These are phyloP conservation scores for Drosophila infuscata DNA, from an alignment of 2,888 invertebrate species.

Conservation along the genomic window DNA sequence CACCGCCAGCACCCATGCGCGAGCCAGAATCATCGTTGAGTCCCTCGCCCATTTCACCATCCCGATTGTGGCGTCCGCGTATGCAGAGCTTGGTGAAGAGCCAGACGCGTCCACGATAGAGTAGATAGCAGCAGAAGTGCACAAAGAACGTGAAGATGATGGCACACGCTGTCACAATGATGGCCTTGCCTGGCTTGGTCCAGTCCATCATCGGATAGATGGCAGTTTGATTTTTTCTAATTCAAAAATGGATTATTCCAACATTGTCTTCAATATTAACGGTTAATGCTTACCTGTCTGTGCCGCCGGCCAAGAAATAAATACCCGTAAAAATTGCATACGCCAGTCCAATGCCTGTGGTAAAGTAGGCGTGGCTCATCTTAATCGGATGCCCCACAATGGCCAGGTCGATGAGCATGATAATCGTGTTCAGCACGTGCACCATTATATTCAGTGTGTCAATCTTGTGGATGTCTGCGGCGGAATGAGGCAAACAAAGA, in stretches of 20 bases:
- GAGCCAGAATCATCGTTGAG: slow-evolving; percentile 83
- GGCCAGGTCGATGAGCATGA: slow-evolving; percentile 90
- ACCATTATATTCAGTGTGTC: slow-evolving; percentile 85
- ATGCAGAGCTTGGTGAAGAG: slow-evolving; percentile 85
- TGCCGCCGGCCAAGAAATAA: slow-evolving; percentile 90
- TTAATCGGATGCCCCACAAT: slow-evolving; percentile 90
- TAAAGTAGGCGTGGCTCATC: slow-evolving; percentile 86
- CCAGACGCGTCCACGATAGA: slow-evolving; percentile 86
- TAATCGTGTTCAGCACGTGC: slow-evolving; percentile 88
- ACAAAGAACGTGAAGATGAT: slow-evolving; percentile 87
- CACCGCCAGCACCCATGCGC: slow-evolving; percentile 80
- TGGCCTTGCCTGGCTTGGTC: slow-evolving; percentile 88
- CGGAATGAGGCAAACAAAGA: not conserved
- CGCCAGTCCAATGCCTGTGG: slow-evolving; percentile 87
- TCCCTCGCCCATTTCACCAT: slow-evolving; percentile 84
- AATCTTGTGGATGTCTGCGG: slow-evolving; percentile 83
- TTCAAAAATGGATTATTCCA: slow-evolving; percentile 20
- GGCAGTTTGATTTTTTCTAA: slow-evolving; percentile 87
- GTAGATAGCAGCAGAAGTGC: slow-evolving; percentile 87
- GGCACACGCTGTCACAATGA: slow-evolving; percentile 87
- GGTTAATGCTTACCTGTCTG: slow-evolving; percentile 86
- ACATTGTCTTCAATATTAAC: not conserved
- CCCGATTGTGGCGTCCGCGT: slow-evolving; percentile 83
- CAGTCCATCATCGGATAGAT: slow-evolving; percentile 93
- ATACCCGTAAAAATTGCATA: slow-evolving; percentile 90